Evolutionary conservation across 1,140 invertebrate genomes (phyloP).

Genomic region (Plectrocnemia conspersa): DNA sequence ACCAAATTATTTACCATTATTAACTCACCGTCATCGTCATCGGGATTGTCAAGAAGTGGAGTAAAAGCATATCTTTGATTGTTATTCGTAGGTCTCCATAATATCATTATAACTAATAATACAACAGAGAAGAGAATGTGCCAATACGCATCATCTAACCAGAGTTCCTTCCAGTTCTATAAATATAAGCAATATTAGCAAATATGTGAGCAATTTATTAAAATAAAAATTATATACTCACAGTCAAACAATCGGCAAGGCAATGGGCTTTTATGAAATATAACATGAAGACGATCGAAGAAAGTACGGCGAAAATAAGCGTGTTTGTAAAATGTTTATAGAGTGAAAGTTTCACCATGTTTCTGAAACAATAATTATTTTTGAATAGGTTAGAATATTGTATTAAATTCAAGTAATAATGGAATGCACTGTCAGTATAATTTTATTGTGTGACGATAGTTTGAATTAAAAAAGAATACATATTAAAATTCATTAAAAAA

Average conservation of each 20-base stretch:
- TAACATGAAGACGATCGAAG: constrained; percentile 86
- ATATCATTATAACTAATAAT: constrained; percentile 85
- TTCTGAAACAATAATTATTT: constrained; percentile 52
- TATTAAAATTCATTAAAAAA: too few species aligned
- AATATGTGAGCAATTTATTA: neutral
- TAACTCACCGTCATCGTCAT: constrained; percentile 69
- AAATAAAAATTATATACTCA: constrained; percentile 49
- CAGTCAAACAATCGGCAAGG: constrained; percentile 63
- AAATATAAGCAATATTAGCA: constrained; percentile 27
- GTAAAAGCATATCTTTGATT: constrained; percentile 95
- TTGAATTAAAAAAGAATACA: too few species aligned
- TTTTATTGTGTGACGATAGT: too few species aligned
- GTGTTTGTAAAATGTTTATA: constrained; percentile 93
- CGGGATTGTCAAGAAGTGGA: constrained; percentile 79
- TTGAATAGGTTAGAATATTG: too few species aligned
- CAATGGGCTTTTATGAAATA: constrained; percentile 81
- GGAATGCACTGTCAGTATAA: too few species aligned
- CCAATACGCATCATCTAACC: constrained; percentile 93
- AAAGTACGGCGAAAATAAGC: constrained; percentile 81
- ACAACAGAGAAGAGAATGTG: constrained; percentile 85
- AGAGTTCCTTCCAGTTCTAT: constrained; percentile 85
- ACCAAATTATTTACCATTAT: too few species aligned
- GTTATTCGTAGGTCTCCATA: constrained; percentile 91
- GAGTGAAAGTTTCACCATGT: constrained; percentile 82
- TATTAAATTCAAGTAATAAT: constrained; percentile 11